Evolutionary conservation across 2,888 invertebrate genomes (phyloP).

Genomic region (Marronus borbonicus): DNA sequence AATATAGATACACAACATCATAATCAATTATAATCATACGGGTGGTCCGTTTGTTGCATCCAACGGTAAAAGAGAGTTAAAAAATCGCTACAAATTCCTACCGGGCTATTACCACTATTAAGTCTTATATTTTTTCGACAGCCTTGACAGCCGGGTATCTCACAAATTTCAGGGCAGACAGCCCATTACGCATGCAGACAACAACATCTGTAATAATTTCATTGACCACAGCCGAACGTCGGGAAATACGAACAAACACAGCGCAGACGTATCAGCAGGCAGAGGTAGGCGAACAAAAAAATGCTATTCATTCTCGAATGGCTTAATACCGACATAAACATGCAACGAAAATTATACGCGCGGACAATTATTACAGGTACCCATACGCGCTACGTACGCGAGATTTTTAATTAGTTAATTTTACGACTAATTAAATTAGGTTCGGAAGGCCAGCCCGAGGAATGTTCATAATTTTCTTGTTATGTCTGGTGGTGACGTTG

Average conservation of each 20-base stretch:
- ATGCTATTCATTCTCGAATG: conserved; percentile 14
- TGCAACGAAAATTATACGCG: conserved; percentile 36
- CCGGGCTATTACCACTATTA: conserved; percentile 39
- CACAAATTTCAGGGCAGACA: conserved; percentile 46
- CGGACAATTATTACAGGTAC: conserved; percentile 18
- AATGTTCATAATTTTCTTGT: conserved; percentile 34
- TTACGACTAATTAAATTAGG: conserved; percentile 36
- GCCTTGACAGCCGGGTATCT: conserved; percentile 43
- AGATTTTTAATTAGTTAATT: conserved; percentile 28
- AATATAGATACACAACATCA: not conserved
- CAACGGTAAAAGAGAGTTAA: conserved; percentile 25
- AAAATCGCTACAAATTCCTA: conserved; percentile 34
- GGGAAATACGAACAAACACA: conserved; percentile 35
- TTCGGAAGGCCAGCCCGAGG: not conserved
- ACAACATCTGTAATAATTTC: conserved; percentile 43
- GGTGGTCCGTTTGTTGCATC: conserved; percentile 40
- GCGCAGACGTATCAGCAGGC: conserved; percentile 15
- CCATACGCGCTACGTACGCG: conserved; percentile 19
- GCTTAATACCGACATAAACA: conserved; percentile 39
- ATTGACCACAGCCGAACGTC: conserved; percentile 39
- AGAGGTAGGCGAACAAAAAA: conserved; percentile 5
- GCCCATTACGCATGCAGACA: conserved; percentile 46
- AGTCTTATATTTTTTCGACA: conserved; percentile 47
- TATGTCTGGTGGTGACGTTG: conserved; percentile 29
- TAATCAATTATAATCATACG: conserved; percentile 15